Conservation (phyloP, 2,888 invertebrate genomes). For the Doris montereyensis region DNA sequence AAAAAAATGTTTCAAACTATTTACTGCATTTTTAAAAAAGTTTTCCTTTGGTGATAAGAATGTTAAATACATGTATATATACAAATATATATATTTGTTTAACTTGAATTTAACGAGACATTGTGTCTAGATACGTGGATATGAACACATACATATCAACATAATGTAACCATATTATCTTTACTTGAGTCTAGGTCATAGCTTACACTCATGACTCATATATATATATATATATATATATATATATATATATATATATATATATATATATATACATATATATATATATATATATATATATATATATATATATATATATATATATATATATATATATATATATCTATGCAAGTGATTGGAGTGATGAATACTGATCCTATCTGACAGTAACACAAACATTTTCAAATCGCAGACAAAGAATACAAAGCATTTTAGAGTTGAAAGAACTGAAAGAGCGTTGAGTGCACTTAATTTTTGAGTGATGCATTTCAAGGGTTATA, state of each 20-base stretch:
- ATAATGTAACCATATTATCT: too few species aligned
- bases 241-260: neutral
- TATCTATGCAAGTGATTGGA: neutral
- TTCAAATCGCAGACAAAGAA: neutral
- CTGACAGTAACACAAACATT: too few species aligned
- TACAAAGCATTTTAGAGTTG: neutral
- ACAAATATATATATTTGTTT: too few species aligned
- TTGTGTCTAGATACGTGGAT: too few species aligned
- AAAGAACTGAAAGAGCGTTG: neutral
- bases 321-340: slow-evolving; percentile 30
- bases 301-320: slow-evolving; percentile 24
- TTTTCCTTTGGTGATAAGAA: too few species aligned
- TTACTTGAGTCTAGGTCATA: too few species aligned
- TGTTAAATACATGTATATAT: too few species aligned
- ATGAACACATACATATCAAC: too few species aligned
- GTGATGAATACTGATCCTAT: neutral
- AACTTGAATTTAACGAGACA: too few species aligned
- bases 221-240: neutral
- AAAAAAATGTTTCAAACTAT: too few species aligned
- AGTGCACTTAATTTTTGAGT: neutral
- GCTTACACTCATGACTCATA: too few species aligned
- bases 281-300: slow-evolving; percentile 8
- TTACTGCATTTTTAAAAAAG: too few species aligned
- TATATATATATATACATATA: neutral
- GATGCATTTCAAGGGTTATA: neutral